These are phyloP conservation scores for Cyprinodon variegatus DNA, from an alignment of 2,113 vertebrate genomes.

Conservation along the genomic window DNA sequence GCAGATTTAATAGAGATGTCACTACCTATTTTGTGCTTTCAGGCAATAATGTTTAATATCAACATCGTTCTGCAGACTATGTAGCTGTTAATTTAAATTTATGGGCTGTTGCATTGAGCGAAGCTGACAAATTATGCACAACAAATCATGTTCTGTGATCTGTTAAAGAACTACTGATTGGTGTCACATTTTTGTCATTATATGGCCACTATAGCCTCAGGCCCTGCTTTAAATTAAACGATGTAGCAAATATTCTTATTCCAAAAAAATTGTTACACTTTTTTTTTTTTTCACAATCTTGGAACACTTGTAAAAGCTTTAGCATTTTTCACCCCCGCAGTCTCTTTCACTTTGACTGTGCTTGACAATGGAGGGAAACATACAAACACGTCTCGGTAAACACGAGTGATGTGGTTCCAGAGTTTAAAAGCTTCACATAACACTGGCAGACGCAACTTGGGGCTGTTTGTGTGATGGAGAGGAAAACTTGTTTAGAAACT, in stretches of 20 bases:
- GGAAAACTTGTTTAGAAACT: slow-evolving; percentile 75
- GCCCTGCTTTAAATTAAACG: slow-evolving; percentile 22
- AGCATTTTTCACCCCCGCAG: slow-evolving; percentile 47
- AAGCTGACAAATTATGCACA: neutral
- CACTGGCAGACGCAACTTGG: slow-evolving; percentile 70
- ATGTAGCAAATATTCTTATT: slow-evolving; percentile 52
- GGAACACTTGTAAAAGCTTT: slow-evolving; percentile 66
- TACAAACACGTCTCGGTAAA: slow-evolving; percentile 67
- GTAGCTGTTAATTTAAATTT: neutral
- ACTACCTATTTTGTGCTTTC: neutral
- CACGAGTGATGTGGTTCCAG: slow-evolving; percentile 73
- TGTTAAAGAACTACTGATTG: slow-evolving; percentile 1
- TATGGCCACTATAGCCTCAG: slow-evolving; percentile 23
- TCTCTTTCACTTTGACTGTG: slow-evolving; percentile 68
- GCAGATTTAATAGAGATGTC: neutral
- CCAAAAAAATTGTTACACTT: slow-evolving; percentile 50
- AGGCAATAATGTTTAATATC: neutral
- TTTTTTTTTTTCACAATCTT: slow-evolving; percentile 48
- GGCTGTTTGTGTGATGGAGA: slow-evolving; percentile 75
- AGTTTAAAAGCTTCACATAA: slow-evolving; percentile 73
- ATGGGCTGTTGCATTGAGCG: neutral
- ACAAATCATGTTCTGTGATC: slow-evolving; percentile 4
- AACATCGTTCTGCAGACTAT: neutral
- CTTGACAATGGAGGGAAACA: slow-evolving; percentile 66
- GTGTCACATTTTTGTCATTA: slow-evolving; percentile 17